Conservation (phyloP, 2,888 invertebrate genomes). For the Morinoia aosen region DNA sequence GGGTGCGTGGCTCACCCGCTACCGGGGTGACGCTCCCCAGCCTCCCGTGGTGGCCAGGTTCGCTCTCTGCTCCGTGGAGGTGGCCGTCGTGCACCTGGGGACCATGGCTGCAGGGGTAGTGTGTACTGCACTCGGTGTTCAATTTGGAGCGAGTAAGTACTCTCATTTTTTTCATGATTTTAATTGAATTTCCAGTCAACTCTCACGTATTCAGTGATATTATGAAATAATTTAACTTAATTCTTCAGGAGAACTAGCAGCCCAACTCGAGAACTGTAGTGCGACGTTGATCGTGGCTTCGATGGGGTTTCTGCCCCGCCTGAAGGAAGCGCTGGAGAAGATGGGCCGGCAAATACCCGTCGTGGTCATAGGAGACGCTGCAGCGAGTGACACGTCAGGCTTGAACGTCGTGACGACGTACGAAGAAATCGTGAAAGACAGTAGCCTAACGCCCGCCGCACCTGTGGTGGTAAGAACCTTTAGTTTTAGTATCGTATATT, state of each 20-base stretch:
- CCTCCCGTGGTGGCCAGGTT: constrained; percentile 8
- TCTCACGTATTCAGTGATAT: too few species aligned
- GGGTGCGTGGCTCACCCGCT: constrained; percentile 15
- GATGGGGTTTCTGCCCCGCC: background rate
- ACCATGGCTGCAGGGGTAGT: background rate
- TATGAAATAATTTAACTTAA: too few species aligned
- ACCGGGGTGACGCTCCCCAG: background rate
- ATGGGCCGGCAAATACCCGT: background rate
- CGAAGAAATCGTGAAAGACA: background rate
- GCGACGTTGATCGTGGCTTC: background rate
- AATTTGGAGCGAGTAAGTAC: background rate
- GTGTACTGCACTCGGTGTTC: background rate
- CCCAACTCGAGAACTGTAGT: background rate
- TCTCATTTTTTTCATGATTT: too few species aligned
- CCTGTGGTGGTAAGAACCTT: background rate
- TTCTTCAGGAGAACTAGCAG: background rate
- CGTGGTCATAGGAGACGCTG: background rate
- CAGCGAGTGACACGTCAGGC: background rate
- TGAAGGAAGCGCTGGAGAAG: background rate
- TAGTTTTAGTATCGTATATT: background rate
- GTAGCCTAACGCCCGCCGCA: background rate
- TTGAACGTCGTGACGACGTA: background rate
- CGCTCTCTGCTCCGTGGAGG: background rate
- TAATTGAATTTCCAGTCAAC: too few species aligned
- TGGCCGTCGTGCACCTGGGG: constrained; percentile 30